Evolutionary conservation across 2,888 invertebrate genomes (phyloP).

Genomic region (Vannuccia rotundouncinata): DNA sequence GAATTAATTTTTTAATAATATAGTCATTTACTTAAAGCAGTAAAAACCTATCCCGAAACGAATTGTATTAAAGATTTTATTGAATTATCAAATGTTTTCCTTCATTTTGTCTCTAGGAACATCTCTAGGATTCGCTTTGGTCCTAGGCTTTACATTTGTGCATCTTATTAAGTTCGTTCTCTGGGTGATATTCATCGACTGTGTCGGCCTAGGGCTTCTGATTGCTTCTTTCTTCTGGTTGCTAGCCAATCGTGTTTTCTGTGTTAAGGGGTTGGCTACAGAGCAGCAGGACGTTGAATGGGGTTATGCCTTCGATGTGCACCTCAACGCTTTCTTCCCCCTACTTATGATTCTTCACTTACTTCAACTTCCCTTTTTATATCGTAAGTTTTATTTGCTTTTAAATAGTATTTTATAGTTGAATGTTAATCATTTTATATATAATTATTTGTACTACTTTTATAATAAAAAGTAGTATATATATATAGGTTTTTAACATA

Average conservation of each 20-base stretch:
- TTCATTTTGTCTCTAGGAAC: too few relatives aligned
- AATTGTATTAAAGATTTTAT: too few relatives aligned
- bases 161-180: constrained; percentile 72
- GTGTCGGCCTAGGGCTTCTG: constrained; percentile 76
- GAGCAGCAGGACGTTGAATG: constrained; percentile 85
- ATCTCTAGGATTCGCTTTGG: constrained; percentile 72
- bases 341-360: constrained; percentile 84
- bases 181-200: constrained; percentile 88
- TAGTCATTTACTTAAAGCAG: too few relatives aligned
- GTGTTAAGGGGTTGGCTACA: constrained; percentile 49
- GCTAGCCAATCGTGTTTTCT: constrained; percentile 70
- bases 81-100: too few relatives aligned
- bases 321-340: constrained; percentile 97
- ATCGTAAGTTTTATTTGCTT: constrained; percentile 46
- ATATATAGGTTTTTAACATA: background rate
- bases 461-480: too few relatives aligned
- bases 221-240: constrained; percentile 84
- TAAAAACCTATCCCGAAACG: too few relatives aligned
- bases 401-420: too few relatives aligned
- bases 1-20: background rate
- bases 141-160: constrained; percentile 63
- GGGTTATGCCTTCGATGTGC: constrained; percentile 97
- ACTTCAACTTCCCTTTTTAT: constrained; percentile 72
- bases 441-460: too few relatives aligned
- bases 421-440: too few relatives aligned